A percentile compares a stretch with the other conserved stretches of the same genome.
These are phyloP conservation scores for Clusia tigrina DNA, from an alignment of 2,888 invertebrate species.

Conservation along the genomic window DNA sequence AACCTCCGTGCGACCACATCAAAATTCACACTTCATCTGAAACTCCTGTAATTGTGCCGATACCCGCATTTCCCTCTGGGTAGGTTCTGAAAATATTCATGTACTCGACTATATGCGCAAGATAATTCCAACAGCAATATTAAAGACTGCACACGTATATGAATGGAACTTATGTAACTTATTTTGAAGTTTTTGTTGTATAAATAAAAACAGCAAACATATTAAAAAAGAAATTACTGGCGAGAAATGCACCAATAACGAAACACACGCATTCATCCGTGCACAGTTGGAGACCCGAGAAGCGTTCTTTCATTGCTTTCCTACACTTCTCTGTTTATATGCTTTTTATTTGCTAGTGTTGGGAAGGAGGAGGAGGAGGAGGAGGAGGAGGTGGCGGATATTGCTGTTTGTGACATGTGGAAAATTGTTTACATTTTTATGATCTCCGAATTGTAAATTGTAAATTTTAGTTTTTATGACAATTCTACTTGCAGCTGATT, in stretches of 20 bases:
- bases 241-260: background rate
- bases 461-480: background rate
- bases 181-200: background rate
- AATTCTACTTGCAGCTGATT: background rate
- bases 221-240: background rate
- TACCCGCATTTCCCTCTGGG: no score
- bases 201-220: background rate
- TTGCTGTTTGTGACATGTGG: no score
- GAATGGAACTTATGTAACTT: background rate
- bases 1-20: no score
- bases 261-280: background rate
- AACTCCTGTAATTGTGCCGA: no score
- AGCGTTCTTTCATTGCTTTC: background rate
- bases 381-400: no score
- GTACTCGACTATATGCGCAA: background rate
- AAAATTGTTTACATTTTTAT: background rate
- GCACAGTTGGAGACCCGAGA: background rate
- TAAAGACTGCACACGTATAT: background rate
- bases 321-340: background rate
- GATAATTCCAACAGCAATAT: background rate
- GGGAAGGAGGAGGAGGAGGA: no score
- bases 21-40: no score
- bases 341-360: constrained; percentile 2
- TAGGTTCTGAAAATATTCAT: no score
- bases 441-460: background rate